A percentile compares a stretch with the other conserved stretches of the same genome.
Evolutionary conservation across 2,113 vertebrate genomes (phyloP).

Genomic region (Tachuris rubrigastra): DNA sequence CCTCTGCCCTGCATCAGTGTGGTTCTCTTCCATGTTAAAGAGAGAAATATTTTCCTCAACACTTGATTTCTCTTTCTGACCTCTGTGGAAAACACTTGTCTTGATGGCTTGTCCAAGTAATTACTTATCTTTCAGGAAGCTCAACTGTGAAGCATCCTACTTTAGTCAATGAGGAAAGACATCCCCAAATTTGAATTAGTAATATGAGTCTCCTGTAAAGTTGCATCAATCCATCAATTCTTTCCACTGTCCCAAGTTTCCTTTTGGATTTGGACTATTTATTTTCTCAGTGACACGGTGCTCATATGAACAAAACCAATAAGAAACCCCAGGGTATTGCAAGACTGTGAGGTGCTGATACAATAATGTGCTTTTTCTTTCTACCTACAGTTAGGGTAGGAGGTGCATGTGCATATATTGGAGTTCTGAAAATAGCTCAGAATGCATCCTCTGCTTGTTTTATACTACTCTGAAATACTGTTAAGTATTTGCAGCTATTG

Average conservation of each 20-base stretch:
- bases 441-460: neutral
- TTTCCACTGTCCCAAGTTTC: neutral
- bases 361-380: neutral
- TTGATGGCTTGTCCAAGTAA: neutral
- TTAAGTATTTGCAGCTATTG: neutral
- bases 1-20: accelerated
- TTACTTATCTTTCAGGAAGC: neutral
- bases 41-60: neutral
- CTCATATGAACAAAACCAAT: neutral
- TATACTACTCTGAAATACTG: neutral
- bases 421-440: neutral
- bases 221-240: neutral
- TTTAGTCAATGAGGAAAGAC: neutral
- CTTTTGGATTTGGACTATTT: neutral
- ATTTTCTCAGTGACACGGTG: neutral
- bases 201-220: accelerated
- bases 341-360: neutral
- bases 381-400: neutral
- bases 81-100: neutral
- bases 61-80: neutral
- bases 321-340: neutral
- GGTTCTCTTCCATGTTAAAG: neutral
- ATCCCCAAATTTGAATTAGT: neutral
- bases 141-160: neutral
- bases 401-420: neutral